Evolutionary conservation across 2,888 invertebrate species (phyloP).

Genomic region (Archips xylosteana): DNA sequence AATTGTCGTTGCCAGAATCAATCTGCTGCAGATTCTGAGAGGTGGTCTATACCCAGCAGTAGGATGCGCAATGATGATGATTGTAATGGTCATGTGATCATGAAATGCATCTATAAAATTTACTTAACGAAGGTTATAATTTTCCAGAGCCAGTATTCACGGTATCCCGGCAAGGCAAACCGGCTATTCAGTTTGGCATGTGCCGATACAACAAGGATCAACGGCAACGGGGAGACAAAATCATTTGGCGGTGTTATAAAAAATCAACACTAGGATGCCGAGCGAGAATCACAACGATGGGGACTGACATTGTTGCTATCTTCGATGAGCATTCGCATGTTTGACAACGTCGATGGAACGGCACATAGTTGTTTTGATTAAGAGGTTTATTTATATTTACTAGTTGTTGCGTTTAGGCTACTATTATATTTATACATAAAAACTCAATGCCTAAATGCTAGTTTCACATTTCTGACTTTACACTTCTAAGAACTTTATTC

Average conservation of each 20-base stretch:
- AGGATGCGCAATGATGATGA: too few species aligned
- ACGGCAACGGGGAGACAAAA: not conserved
- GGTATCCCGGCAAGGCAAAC: not conserved
- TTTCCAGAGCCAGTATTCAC: slow-evolving; percentile 1
- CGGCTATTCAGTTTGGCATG: not conserved
- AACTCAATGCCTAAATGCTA: too few species aligned
- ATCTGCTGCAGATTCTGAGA: too few species aligned
- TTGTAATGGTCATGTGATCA: not conserved
- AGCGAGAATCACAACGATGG: not conserved
- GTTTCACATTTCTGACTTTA: too few species aligned
- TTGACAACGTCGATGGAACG: not conserved
- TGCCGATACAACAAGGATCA: not conserved
- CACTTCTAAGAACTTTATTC: too few species aligned
- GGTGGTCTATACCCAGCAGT: too few species aligned
- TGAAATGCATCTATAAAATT: not conserved
- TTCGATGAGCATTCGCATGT: slow-evolving; percentile 1
- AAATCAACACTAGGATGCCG: not conserved
- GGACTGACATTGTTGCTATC: not conserved
- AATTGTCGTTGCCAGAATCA: too few species aligned
- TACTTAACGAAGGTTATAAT: not conserved
- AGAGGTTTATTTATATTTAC: not conserved
- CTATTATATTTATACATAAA: too few species aligned
- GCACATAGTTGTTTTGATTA: not conserved
- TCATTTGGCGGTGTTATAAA: not conserved
- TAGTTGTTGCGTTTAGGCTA: not conserved